Percentiles rank a stretch among this genome's conserved stretches.
phyloP scores from a whole-genome alignment of 2,113 vertebrate species.

The Elephas maximus region DNA sequence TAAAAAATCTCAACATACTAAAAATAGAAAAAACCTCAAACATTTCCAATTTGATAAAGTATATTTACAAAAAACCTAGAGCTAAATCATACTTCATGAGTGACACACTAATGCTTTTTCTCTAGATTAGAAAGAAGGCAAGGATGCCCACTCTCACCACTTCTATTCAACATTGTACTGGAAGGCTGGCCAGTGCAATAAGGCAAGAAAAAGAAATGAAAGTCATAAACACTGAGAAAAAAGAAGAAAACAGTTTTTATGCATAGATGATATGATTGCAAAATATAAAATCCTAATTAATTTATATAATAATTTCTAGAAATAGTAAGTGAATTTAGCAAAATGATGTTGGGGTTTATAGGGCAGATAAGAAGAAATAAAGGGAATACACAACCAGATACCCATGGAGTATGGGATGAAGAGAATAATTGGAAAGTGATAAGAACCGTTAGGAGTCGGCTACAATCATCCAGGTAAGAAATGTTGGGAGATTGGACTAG shows the following conservation, averaged over 20 bases:
- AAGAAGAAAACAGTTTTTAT: conserved; percentile 30
- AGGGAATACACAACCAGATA: neutral
- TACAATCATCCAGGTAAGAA: neutral
- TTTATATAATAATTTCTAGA: neutral
- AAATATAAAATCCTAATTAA: neutral
- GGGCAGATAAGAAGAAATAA: neutral
- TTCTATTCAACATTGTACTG: neutral
- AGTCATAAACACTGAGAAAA: neutral
- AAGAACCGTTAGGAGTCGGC: neutral
- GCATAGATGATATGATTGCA: neutral
- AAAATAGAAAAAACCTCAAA: neutral
- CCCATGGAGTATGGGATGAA: neutral
- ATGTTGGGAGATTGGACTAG: neutral
- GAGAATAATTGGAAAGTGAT: too few relatives aligned
- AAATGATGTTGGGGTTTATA: neutral
- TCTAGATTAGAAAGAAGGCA: neutral
- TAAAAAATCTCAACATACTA: neutral
- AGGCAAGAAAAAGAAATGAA: conserved; percentile 41
- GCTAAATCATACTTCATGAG: neutral
- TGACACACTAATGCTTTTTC: neutral
- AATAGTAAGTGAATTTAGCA: neutral
- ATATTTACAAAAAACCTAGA: neutral
- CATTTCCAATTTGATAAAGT: neutral
- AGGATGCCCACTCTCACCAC: neutral
- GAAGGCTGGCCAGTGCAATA: neutral